Evolutionary conservation across 2,888 invertebrate species (phyloP).

Genomic region (Morpho helenor): DNA sequence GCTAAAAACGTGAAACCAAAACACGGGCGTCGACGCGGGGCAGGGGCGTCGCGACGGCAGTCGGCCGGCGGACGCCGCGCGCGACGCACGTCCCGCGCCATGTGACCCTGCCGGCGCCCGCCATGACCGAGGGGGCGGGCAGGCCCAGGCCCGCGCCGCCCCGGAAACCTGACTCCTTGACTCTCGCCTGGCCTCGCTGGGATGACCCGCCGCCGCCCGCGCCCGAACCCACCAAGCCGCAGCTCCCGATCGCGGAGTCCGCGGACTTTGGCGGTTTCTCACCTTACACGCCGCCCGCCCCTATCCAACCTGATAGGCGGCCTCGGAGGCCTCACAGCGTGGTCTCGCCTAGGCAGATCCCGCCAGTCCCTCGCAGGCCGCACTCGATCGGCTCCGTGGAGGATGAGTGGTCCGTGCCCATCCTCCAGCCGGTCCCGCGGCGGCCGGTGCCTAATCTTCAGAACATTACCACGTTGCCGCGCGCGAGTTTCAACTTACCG

Average conservation of each 20-base stretch:
- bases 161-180: slow-evolving; percentile 68
- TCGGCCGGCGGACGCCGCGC: slow-evolving; percentile 43
- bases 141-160: slow-evolving; percentile 74
- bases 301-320: slow-evolving; percentile 48
- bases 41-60: slow-evolving; percentile 53
- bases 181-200: slow-evolving; percentile 62
- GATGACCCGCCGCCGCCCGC: slow-evolving; percentile 75
- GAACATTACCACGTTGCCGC: slow-evolving; percentile 62
- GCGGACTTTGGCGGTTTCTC: slow-evolving; percentile 72
- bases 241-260: slow-evolving; percentile 38
- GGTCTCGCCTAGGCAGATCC: slow-evolving; percentile 61
- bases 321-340: slow-evolving; percentile 77
- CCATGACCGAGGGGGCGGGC: slow-evolving; percentile 72
- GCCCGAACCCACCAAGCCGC: slow-evolving; percentile 46
- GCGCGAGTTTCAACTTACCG: slow-evolving; percentile 75
- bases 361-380: slow-evolving; percentile 69
- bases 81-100: slow-evolving; percentile 51
- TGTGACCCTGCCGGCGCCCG: slow-evolving; percentile 52
- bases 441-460: slow-evolving; percentile 66
- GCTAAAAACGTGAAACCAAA: slow-evolving; percentile 29
- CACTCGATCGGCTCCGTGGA: slow-evolving; percentile 80
- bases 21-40: slow-evolving; percentile 36
- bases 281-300: slow-evolving; percentile 76
- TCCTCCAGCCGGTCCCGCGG: slow-evolving; percentile 77
- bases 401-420: slow-evolving; percentile 66